These are phyloP conservation scores for Lophius piscatorius DNA, from an alignment of 2,113 vertebrate species.

Conservation along the genomic window DNA sequence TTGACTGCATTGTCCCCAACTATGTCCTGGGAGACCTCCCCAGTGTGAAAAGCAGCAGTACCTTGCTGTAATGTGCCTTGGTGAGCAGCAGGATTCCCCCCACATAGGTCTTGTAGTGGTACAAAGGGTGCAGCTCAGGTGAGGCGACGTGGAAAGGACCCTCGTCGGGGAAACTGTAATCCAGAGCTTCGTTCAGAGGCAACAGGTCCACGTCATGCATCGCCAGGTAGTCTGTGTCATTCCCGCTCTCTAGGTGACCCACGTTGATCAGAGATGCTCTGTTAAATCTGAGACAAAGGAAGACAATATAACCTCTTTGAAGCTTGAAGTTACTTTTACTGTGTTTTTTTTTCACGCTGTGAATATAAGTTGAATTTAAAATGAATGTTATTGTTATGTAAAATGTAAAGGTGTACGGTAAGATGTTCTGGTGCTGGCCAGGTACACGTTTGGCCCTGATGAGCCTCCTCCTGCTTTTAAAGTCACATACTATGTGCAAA, in stretches of 20 bases:
- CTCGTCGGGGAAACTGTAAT: conserved; percentile 90
- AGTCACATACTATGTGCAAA: no score
- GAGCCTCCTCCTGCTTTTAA: no score
- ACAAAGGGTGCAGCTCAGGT: conserved; percentile 94
- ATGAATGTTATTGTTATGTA: no score
- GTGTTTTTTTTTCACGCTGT: no score
- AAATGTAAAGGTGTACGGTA: no score
- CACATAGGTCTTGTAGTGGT: conserved; percentile 97
- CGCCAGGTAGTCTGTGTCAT: conserved; percentile 95
- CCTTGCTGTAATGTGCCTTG: conserved; percentile 92
- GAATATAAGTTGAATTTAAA: no score
- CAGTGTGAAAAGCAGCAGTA: no score
- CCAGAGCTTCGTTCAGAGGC: conserved; percentile 90
- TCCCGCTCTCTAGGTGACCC: conserved; percentile 92
- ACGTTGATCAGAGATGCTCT: conserved; percentile 95
- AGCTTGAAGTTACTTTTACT: background rate
- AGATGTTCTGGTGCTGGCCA: no score
- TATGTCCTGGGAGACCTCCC: no score
- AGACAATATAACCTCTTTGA: background rate
- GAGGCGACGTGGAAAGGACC: conserved; percentile 97
- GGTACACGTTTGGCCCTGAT: no score
- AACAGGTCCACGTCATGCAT: conserved; percentile 98
- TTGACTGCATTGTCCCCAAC: no score
- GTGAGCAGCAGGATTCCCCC: conserved; percentile 96
- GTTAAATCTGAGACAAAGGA: conserved; percentile 86